A percentile compares a stretch with the other conserved stretches of the same genome.
Conservation (phyloP, 1,140 invertebrate genomes). For the Gryllus bimaculatus region DNA sequence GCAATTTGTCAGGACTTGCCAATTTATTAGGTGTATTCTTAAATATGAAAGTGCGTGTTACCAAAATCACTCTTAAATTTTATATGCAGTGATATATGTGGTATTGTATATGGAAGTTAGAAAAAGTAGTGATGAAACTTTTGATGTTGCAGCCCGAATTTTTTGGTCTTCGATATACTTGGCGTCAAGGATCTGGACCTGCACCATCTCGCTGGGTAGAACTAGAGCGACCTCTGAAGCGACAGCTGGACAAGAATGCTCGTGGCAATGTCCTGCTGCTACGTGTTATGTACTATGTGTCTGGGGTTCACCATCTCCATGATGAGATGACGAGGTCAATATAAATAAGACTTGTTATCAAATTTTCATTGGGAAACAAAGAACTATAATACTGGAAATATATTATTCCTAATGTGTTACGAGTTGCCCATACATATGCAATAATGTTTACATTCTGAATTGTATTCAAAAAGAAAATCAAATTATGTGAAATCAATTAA, state of each 20-base stretch:
- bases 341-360: background rate
- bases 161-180: conserved; percentile 73
- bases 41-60: background rate
- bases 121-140: background rate
- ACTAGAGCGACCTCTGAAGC: conserved; percentile 81
- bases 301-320: conserved; percentile 68
- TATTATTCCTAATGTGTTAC: no score
- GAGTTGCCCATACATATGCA: no score
- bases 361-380: no score
- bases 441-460: no score
- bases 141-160: conserved; percentile 57
- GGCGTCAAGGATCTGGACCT: conserved; percentile 33
- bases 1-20: background rate
- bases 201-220: conserved; percentile 70
- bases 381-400: no score
- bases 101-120: background rate
- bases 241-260: conserved; percentile 87
- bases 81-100: background rate
- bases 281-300: conserved; percentile 90
- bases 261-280: conserved; percentile 71
- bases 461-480: no score
- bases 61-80: no score
- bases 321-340: conserved; percentile 79
- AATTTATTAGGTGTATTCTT: background rate
- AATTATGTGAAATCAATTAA: no score